These are phyloP conservation scores for Pangasius krempfi DNA, from an alignment of 2,797 vertebrate genomes.

Conservation along the genomic window DNA sequence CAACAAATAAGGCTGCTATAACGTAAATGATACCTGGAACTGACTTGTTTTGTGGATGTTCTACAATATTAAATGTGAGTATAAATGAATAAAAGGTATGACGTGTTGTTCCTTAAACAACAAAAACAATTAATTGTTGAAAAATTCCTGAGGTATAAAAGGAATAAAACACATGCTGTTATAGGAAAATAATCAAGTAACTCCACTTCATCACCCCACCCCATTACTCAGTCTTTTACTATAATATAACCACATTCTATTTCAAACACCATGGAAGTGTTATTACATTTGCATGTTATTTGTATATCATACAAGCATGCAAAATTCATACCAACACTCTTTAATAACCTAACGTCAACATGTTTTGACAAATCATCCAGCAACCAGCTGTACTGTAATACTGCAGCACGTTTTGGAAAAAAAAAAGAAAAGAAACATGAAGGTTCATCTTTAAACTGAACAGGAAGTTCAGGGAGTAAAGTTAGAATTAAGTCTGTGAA, in stretches of 20 bases:
- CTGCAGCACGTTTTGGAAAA: background rate
- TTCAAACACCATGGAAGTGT: background rate
- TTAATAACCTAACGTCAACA: background rate
- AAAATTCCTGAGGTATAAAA: background rate
- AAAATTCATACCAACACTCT: background rate
- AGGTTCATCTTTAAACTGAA: slow-evolving; percentile 29
- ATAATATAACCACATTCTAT: background rate
- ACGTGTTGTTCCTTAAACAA: background rate
- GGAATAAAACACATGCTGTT: background rate
- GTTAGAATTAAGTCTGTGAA: slow-evolving; percentile 19
- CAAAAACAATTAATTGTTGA: background rate
- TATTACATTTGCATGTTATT: background rate
- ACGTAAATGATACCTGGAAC: background rate
- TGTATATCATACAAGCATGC: background rate
- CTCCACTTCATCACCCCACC: background rate
- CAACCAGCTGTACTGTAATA: background rate
- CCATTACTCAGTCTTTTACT: background rate
- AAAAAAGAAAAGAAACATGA: background rate
- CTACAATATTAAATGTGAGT: background rate
- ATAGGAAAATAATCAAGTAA: background rate
- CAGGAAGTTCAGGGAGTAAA: background rate
- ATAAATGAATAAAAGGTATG: background rate
- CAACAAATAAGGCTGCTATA: background rate
- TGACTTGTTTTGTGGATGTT: background rate
- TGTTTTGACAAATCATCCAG: background rate